A percentile compares a stretch with the other conserved stretches of the same genome.
phyloP scores from a whole-genome alignment of 2,888 invertebrate genomes.

The Drosophila subsilvestris region DNA sequence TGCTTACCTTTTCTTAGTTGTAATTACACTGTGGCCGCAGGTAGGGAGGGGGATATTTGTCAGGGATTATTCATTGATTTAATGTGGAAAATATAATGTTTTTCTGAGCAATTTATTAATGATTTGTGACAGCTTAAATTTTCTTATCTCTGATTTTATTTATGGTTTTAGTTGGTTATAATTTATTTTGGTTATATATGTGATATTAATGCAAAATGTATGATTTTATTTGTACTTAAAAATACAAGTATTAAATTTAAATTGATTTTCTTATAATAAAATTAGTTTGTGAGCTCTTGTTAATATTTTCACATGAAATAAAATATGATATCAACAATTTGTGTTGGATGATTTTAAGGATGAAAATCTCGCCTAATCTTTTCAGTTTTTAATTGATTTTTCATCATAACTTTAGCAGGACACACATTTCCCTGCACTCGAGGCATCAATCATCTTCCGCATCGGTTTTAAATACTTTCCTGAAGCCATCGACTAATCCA shows the following conservation, averaged over 20 bases:
- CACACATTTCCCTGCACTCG: conserved; percentile 5
- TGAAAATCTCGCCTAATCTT: not conserved
- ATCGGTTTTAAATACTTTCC: conserved; percentile 50
- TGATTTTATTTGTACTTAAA: not conserved
- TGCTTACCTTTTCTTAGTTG: conserved; percentile 12
- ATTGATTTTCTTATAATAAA: not conserved
- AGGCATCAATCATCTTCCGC: conserved; percentile 29
- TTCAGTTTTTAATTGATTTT: conserved; percentile 1
- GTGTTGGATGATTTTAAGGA: too few species aligned
- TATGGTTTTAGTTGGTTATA: conserved; percentile 6
- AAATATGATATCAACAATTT: too few species aligned
- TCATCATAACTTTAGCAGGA: not conserved
- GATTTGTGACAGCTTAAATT: conserved; percentile 16
- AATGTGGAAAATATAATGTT: not conserved
- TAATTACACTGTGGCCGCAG: conserved; percentile 17
- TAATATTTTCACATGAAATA: too few species aligned
- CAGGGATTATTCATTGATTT: conserved; percentile 9
- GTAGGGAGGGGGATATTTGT: not conserved
- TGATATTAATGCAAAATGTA: not conserved
- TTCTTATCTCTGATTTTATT: conserved; percentile 5
- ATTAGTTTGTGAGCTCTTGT: too few species aligned
- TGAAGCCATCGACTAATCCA: conserved; percentile 61
- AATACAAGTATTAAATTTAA: not conserved
- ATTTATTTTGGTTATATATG: conserved; percentile 5
- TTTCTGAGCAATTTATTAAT: not conserved